Conservation (phyloP, 2,888 invertebrate genomes). For the Eilema depressum region DNA sequence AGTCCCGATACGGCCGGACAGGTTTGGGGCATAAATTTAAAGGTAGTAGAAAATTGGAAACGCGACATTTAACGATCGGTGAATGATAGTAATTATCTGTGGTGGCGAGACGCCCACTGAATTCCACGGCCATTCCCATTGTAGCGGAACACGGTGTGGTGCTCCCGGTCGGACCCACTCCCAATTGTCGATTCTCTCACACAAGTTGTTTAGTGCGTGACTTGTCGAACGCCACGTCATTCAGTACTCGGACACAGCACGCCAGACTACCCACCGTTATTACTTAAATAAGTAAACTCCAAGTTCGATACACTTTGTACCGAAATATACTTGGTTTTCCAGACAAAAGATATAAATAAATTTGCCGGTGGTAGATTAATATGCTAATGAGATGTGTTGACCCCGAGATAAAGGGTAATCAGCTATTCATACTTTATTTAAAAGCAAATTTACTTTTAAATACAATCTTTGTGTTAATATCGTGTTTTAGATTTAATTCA, state of each 20-base stretch:
- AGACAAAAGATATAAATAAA: background rate
- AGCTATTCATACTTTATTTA: background rate
- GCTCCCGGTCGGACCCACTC: conserved; percentile 18
- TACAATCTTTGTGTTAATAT: conserved; percentile 24
- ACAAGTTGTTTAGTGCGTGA: conserved; percentile 69
- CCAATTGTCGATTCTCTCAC: conserved; percentile 71
- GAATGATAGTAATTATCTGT: conserved; percentile 62
- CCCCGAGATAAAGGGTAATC: background rate
- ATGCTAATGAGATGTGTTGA: background rate
- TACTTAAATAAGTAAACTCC: conserved; percentile 25
- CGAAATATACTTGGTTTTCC: conserved; percentile 4
- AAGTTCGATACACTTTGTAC: background rate
- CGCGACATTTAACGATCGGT: conserved; percentile 54
- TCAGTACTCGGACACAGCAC: conserved; percentile 45
- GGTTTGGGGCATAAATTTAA: conserved; percentile 41
- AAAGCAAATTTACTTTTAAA: background rate
- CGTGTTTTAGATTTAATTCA: conserved; percentile 25
- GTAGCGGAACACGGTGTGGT: conserved; percentile 48
- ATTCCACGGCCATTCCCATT: conserved; percentile 56
- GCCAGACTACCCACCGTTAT: conserved; percentile 52
- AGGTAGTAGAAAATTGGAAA: conserved; percentile 49
- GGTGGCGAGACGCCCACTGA: conserved; percentile 56
- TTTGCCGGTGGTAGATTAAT: background rate
- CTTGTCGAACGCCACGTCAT: conserved; percentile 69
- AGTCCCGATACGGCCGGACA: conserved; percentile 38